phyloP scores from a whole-genome alignment of 2,888 invertebrate genomes.

The Hartigia nigra region DNA sequence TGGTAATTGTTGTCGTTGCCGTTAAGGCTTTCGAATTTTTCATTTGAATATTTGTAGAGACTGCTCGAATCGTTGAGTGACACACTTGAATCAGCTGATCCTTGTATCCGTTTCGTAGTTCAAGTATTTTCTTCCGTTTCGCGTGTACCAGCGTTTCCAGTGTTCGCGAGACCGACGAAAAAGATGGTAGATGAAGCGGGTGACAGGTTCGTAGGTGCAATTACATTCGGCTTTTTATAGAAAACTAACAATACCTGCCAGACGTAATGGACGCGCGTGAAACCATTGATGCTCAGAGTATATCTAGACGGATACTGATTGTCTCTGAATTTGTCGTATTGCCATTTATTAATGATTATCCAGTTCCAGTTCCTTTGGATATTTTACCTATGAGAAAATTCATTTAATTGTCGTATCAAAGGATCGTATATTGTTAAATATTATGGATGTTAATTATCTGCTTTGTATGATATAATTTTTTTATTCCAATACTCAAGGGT shows the following conservation, averaged over 20 bases:
- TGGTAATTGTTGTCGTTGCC: not conserved
- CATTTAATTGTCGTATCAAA: not conserved
- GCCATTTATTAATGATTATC: not conserved
- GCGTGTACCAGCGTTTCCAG: conserved; percentile 38
- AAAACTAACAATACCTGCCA: not conserved
- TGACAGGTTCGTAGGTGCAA: conserved; percentile 60
- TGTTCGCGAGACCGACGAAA: conserved; percentile 36
- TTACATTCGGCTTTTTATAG: conserved; percentile 1
- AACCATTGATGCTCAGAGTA: not conserved
- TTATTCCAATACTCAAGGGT: not conserved
- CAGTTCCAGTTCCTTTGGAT: not conserved
- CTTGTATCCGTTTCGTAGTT: conserved; percentile 50
- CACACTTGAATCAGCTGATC: conserved; percentile 50
- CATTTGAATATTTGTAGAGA: not conserved
- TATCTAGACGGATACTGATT: not conserved
- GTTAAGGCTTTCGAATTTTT: not conserved
- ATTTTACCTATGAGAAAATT: not conserved
- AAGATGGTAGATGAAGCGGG: conserved; percentile 62
- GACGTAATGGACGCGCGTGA: not conserved
- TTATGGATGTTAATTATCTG: not conserved
- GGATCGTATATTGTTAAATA: not conserved
- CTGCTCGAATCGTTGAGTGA: not conserved
- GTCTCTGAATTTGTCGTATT: not conserved
- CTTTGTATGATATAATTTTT: not conserved
- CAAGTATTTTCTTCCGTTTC: conserved; percentile 42